Conservation (phyloP, 2,113 vertebrate species). For the Halcyon malimbica region DNA sequence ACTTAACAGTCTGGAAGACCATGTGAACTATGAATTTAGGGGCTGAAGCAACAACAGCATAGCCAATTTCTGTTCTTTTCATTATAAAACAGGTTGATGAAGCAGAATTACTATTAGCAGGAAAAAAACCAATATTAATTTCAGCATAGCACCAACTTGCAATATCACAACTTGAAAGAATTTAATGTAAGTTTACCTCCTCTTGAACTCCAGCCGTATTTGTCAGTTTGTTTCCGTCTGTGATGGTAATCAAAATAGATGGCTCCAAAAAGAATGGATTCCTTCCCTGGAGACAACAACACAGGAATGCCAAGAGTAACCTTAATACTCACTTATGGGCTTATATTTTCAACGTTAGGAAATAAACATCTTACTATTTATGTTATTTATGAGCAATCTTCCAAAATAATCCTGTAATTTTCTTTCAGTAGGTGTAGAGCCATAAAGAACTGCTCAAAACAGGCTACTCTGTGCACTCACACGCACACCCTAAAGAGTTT, state of each 20-base stretch:
- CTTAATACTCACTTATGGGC: neutral
- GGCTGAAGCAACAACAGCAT: neutral
- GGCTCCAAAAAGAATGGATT: conserved; percentile 98
- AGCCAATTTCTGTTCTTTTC: neutral
- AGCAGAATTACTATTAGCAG: neutral
- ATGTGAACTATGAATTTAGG: neutral
- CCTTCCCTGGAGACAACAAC: conserved; percentile 84
- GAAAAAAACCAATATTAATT: neutral
- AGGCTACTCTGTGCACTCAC: neutral
- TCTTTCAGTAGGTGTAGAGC: neutral
- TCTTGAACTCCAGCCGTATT: conserved; percentile 93
- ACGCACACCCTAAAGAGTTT: neutral
- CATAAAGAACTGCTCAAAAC: neutral
- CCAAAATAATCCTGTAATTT: neutral
- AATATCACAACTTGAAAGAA: neutral
- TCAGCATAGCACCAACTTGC: neutral
- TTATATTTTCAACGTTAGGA: neutral
- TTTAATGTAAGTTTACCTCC: conserved; percentile 82
- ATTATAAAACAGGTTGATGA: neutral
- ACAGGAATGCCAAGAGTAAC: conserved; percentile 23
- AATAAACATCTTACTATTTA: neutral
- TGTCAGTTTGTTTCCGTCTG: conserved; percentile 97
- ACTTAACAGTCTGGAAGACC: neutral
- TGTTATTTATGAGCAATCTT: neutral
- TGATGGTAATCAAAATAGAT: conserved; percentile 97